phyloP scores from a whole-genome alignment of 2,888 invertebrate genomes.

The Branchellion lobata region DNA sequence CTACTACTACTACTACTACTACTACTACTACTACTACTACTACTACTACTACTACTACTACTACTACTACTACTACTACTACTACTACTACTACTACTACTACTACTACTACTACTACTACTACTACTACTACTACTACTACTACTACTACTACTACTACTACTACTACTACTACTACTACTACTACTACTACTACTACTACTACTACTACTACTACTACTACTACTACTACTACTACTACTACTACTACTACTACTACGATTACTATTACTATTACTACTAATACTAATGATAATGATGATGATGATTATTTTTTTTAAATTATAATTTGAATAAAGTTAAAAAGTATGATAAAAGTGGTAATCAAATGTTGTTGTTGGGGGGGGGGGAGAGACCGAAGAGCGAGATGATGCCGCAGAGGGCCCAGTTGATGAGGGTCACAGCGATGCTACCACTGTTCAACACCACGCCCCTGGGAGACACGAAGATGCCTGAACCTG shows the following conservation, averaged over 20 bases:
- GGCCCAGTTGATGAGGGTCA: constrained; percentile 92
- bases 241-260: constrained; percentile 35
- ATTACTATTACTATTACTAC: constrained; percentile 26
- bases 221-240: constrained; percentile 26
- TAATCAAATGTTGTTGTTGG: no score
- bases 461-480: constrained; percentile 89
- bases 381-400: constrained; percentile 68
- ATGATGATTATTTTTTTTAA: no score
- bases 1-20: constrained; percentile 26
- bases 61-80: constrained; percentile 26
- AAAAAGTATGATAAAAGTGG: no score
- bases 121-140: constrained; percentile 29
- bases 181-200: constrained; percentile 19
- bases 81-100: constrained; percentile 23
- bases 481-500: constrained; percentile 96
- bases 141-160: constrained; percentile 29
- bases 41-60: constrained; percentile 29
- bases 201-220: constrained; percentile 20
- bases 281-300: constrained; percentile 24
- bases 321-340: no score
- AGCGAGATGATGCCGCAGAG: constrained; percentile 86
- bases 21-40: constrained; percentile 23
- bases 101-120: constrained; percentile 29
- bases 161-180: constrained; percentile 27
- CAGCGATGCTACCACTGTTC: constrained; percentile 83